A percentile compares a stretch with the other conserved stretches of the same genome.
phyloP scores from a whole-genome alignment of 2,113 vertebrate species.

The Heptranchias perlo region DNA sequence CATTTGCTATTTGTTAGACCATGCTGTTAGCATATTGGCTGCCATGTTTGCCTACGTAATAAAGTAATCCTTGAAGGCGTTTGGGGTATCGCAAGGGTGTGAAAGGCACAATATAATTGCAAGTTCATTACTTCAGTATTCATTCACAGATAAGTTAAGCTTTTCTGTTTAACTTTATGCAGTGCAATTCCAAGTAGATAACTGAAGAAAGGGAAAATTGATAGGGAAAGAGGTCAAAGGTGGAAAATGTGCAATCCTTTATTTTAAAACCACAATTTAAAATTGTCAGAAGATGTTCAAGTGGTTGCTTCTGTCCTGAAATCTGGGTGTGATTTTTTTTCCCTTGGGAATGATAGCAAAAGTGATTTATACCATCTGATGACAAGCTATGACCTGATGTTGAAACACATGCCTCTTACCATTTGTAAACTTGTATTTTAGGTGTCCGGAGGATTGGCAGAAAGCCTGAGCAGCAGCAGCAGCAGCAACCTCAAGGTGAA shows the following conservation, averaged over 20 bases:
- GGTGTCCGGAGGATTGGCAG: conserved; percentile 89
- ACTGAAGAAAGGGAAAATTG: not conserved
- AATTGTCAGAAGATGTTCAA: not conserved
- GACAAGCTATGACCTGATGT: not conserved
- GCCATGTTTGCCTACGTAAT: not conserved
- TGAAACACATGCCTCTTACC: not conserved
- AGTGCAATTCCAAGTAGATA: not conserved
- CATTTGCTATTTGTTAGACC: not conserved
- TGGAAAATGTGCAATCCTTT: not conserved
- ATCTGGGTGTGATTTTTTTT: not conserved
- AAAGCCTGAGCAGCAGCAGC: conserved; percentile 74
- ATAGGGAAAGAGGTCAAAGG: no score
- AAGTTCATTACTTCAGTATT: not conserved
- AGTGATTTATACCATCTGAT: no score
- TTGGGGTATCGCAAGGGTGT: not conserved
- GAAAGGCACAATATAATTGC: not conserved
- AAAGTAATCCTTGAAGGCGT: not conserved
- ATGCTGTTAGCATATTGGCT: not conserved
- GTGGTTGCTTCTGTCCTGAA: not conserved
- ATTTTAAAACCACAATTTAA: not conserved
- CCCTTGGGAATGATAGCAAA: not conserved
- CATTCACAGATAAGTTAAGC: not conserved
- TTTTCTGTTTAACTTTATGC: not conserved
- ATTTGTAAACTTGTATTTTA: conserved; percentile 49
- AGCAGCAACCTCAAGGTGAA: conserved; percentile 71